Percentiles rank a stretch among this genome's conserved stretches.
These are phyloP conservation scores for Drosophila ercepeae DNA, from an alignment of 1,140 invertebrate species.

Conservation along the genomic window DNA sequence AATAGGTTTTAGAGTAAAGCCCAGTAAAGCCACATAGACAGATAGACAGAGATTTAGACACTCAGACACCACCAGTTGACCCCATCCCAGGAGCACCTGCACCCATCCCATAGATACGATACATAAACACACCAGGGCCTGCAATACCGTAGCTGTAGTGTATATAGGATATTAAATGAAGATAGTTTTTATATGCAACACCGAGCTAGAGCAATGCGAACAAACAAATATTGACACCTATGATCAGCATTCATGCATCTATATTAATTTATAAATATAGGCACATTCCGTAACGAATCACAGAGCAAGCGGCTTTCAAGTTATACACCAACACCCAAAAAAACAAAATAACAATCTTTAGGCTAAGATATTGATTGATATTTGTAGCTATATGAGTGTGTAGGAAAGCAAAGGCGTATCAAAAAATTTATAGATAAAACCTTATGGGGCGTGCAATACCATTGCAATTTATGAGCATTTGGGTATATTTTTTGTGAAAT, in stretches of 20 bases:
- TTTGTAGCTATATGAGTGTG: conserved; percentile 54
- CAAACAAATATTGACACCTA: conserved; percentile 49
- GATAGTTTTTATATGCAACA: conserved; percentile 77
- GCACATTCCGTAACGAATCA: conserved; percentile 62
- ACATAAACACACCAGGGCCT: conserved; percentile 38
- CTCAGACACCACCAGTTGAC: conserved; percentile 4
- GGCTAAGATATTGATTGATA: conserved; percentile 55
- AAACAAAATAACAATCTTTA: conserved; percentile 42
- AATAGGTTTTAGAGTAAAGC: conserved; percentile 56
- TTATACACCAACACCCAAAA: conserved; percentile 31
- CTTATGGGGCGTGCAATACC: conserved; percentile 50
- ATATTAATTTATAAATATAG: conserved; percentile 38
- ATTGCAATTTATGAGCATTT: conserved; percentile 65
- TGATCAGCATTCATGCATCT: conserved; percentile 62
- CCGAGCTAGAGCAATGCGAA: conserved; percentile 59
- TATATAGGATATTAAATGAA: conserved; percentile 61
- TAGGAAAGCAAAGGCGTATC: conserved; percentile 58
- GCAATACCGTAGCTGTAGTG: conserved; percentile 61
- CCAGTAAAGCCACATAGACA: conserved; percentile 32
- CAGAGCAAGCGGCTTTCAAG: conserved; percentile 58
- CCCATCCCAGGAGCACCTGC: conserved; percentile 7
- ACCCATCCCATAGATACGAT: conserved; percentile 30
- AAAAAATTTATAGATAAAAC: conserved; percentile 44
- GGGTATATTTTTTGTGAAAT: conserved; percentile 78
- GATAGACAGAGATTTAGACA: conserved; percentile 16